Base-by-base conservation (phyloP, 2,113 vertebrate species). In the Poeciliopsis occidentalis region DNA sequence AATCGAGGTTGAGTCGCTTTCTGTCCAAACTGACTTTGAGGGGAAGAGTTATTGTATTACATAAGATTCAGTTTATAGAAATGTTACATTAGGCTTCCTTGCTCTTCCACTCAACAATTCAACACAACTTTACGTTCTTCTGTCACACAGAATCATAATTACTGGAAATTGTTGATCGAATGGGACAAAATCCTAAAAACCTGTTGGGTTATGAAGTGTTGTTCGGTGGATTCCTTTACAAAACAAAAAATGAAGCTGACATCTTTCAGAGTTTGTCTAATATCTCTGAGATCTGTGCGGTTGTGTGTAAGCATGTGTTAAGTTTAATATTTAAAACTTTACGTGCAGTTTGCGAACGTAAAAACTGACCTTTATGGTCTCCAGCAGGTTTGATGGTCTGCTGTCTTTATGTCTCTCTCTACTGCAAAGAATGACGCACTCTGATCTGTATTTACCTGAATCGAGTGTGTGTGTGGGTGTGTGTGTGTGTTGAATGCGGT, bases 321-420 rank as follows among this genome's bases (percentile, higher is more conserved):
- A 3, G 51, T 54, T 51, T 51, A 19, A 51, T 13, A 54, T 3
- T n/a, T 8, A 10, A 17, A n/a, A 54, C 51, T 8, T 26, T 12
- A 26, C 15, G 12, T 15, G 1, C 61, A 62, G 15, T 30, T 6
- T 63, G 61, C 2, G 6, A 30, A 17, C 29, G 12, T 29, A 34
- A 64, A 64, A 64, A 2, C 63, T 4, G 10, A 24, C 12, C 63
- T 34, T 64, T 10, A 64, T 64, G 63, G 63, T 64, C 63, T 29
- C 22, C 31, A n/a, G 63, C 19, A 66, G 81, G 63, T 72, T 22
- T 61, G 26, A 73, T 3, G 41, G 26, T 31, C 75, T 44, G 6
- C 75, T 66, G 57, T 79, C 69, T 76, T 81, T 62, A 37, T 8
- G 24, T 30, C 34, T 26, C 68, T 24, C 51, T n/a, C 30, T 67